A percentile compares a stretch with the other conserved stretches of the same genome.
Evolutionary conservation across 2,113 vertebrate species (phyloP).

Genomic region (Syngnathus scovelli): DNA sequence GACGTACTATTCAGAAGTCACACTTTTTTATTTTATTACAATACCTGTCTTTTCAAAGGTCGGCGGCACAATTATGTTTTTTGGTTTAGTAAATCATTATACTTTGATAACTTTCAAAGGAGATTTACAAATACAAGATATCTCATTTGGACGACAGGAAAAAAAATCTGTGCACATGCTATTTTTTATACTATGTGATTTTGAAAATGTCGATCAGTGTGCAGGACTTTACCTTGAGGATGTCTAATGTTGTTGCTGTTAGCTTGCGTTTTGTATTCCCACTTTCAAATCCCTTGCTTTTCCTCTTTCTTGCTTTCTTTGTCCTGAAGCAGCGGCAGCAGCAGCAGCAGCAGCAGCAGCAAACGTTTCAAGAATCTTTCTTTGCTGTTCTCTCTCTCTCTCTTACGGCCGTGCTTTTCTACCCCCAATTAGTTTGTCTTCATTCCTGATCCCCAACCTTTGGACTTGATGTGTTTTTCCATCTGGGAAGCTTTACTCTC

Average conservation of each 20-base stretch:
- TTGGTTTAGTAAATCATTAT: neutral
- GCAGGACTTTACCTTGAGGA: constrained; percentile 28
- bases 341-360: too few relatives aligned
- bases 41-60: too few relatives aligned
- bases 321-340: neutral
- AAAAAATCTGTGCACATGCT: too few relatives aligned
- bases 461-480: constrained; percentile 1
- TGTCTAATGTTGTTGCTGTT: constrained; percentile 1
- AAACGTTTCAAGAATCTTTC: neutral
- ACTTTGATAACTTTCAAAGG: neutral
- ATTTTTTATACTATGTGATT: too few relatives aligned
- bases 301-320: constrained; percentile 5
- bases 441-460: constrained; percentile 6
- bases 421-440: neutral
- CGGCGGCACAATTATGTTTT: neutral
- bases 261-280: neutral
- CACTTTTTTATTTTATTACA: too few relatives aligned
- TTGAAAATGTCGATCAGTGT: neutral
- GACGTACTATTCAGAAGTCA: too few relatives aligned
- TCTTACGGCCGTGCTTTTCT: neutral
- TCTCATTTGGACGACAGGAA: too few relatives aligned
- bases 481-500: constrained; percentile 7
- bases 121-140: neutral
- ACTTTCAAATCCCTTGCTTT: constrained; percentile 5
- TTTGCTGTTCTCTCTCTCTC: neutral